phyloP scores from a whole-genome alignment of 2,113 vertebrate genomes.

The Otocyon megalotis region DNA sequence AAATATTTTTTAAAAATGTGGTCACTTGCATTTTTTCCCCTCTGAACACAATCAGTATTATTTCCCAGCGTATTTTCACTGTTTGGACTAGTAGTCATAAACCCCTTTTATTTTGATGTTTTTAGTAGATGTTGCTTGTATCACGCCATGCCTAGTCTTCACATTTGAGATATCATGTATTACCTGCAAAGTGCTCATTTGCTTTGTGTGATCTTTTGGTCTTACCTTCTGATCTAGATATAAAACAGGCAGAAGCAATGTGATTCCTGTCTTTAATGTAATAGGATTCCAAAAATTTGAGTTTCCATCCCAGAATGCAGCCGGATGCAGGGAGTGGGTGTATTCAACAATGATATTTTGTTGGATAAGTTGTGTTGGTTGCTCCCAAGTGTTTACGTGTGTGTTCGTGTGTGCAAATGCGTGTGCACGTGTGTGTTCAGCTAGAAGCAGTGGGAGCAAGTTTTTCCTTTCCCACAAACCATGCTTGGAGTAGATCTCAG shows the following conservation, averaged over 20 bases:
- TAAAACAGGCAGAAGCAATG: constrained; percentile 83
- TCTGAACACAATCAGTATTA: constrained; percentile 56
- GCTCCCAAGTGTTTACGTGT: neutral
- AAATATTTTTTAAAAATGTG: neutral
- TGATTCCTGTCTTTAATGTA: constrained; percentile 76
- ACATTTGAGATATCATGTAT: constrained; percentile 67
- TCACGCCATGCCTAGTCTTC: neutral
- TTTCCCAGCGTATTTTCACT: constrained; percentile 28
- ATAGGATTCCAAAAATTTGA: constrained; percentile 81
- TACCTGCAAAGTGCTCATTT: constrained; percentile 67
- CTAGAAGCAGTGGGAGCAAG: neutral
- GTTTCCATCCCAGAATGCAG: constrained; percentile 76
- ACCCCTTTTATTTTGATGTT: constrained; percentile 74
- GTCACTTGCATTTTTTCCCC: constrained; percentile 17
- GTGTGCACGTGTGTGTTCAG: neutral
- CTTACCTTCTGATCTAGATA: constrained; percentile 76
- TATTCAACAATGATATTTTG: constrained; percentile 28
- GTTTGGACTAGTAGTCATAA: constrained; percentile 60
- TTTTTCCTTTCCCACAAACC: constrained; percentile 9
- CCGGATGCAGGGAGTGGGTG: constrained; percentile 64
- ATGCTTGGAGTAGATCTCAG: neutral
- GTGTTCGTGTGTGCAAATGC: too few relatives aligned
- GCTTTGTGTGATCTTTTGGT: constrained; percentile 60
- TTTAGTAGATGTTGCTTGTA: constrained; percentile 63
- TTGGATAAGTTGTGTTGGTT: neutral